Conservation (phyloP, 2,888 invertebrate species). For the Dolichopus griseipennis region DNA sequence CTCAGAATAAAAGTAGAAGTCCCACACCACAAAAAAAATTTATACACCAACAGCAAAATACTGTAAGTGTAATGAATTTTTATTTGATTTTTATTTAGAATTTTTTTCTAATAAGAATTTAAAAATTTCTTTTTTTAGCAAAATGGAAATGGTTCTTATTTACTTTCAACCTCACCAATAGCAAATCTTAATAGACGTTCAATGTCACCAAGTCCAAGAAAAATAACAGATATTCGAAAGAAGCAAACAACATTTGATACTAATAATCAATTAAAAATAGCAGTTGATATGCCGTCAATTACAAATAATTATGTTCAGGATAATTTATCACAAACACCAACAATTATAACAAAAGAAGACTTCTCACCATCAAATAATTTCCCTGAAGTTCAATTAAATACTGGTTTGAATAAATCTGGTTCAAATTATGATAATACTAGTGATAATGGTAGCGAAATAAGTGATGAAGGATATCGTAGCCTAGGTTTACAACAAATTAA, state of each 20-base stretch:
- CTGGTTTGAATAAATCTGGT: slow-evolving; percentile 24
- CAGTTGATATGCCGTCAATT: slow-evolving; percentile 20
- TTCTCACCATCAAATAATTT: slow-evolving; percentile 11
- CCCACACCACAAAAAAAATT: slow-evolving; percentile 47
- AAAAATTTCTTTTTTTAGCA: not conserved
- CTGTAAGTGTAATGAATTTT: slow-evolving; percentile 1
- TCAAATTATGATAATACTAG: slow-evolving; percentile 53
- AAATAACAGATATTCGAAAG: slow-evolving; percentile 37
- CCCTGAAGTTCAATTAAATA: slow-evolving; percentile 9
- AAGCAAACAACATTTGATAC: slow-evolving; percentile 36
- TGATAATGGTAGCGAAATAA: slow-evolving; percentile 75
- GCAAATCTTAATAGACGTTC: slow-evolving; percentile 37
- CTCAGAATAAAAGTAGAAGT: slow-evolving; percentile 41
- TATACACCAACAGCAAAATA: slow-evolving; percentile 33
- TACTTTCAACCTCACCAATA: slow-evolving; percentile 23
- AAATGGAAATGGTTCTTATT: not conserved
- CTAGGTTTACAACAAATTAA: slow-evolving; percentile 57
- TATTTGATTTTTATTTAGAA: not conserved
- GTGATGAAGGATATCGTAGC: slow-evolving; percentile 77
- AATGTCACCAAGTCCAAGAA: slow-evolving; percentile 42
- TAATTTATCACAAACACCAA: slow-evolving; percentile 13
- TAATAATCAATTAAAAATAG: slow-evolving; percentile 31
- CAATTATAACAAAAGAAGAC: slow-evolving; percentile 9
- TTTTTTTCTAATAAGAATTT: not conserved
- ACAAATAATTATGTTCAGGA: slow-evolving; percentile 19